These are phyloP conservation scores for Plutomurus gul DNA, from an alignment of 1,140 invertebrate species.

Conservation along the genomic window DNA sequence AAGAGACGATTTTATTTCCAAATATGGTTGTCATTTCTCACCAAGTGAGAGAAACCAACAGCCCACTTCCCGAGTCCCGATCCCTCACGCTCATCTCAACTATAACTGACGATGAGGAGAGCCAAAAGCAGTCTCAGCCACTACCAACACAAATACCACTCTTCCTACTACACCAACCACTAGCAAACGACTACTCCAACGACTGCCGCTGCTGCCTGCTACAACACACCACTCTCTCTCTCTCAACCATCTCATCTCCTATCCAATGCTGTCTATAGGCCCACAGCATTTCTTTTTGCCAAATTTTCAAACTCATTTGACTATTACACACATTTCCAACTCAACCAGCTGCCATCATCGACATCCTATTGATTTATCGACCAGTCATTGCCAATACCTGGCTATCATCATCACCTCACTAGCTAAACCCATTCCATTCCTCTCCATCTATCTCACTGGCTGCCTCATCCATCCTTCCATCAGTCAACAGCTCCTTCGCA, in stretches of 20 bases:
- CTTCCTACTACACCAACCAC: too few relatives aligned
- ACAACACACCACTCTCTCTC: too few relatives aligned
- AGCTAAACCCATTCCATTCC: background rate
- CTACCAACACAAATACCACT: background rate
- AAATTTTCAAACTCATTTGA: slow-evolving; percentile 43
- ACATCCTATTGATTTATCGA: slow-evolving; percentile 51
- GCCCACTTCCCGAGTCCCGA: slow-evolving; percentile 21
- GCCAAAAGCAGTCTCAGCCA: background rate
- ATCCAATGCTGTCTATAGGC: background rate
- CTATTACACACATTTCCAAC: slow-evolving; percentile 31
- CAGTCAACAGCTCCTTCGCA: too few relatives aligned
- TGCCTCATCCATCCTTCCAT: background rate
- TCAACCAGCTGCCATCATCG: slow-evolving; percentile 40
- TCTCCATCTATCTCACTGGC: background rate
- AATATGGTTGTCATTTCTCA: slow-evolving; percentile 51
- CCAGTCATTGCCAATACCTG: slow-evolving; percentile 40
- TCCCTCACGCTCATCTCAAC: slow-evolving; percentile 24
- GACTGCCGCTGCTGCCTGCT: too few relatives aligned
- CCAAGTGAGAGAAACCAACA: slow-evolving; percentile 28
- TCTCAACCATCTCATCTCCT: background rate
- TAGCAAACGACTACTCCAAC: too few relatives aligned
- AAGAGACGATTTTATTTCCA: slow-evolving; percentile 47
- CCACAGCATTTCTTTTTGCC: slow-evolving; percentile 18
- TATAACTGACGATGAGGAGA: background rate
- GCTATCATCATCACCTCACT: slow-evolving; percentile 39